phyloP scores from a whole-genome alignment of 2,888 invertebrate genomes.

The Icerya purchasi region DNA sequence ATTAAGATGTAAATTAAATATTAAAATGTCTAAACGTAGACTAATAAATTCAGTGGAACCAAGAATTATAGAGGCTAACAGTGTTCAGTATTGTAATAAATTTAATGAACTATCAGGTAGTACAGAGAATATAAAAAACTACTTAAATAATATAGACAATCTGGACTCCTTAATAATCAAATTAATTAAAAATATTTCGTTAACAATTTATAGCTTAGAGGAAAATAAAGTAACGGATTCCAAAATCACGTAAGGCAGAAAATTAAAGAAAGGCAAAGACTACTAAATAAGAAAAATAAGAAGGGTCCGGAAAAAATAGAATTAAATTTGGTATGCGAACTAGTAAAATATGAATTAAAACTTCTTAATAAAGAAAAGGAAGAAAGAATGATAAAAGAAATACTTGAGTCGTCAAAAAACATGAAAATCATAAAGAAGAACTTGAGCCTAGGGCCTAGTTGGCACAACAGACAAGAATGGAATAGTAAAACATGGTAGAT shows the following conservation, averaged over 20 bases:
- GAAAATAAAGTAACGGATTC: not conserved
- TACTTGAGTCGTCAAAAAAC: not conserved
- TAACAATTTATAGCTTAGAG: not conserved
- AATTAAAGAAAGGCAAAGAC: not conserved
- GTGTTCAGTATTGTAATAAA: not conserved
- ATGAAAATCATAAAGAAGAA: not conserved
- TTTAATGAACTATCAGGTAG: not conserved
- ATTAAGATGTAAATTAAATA: not conserved
- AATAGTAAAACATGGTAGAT: not conserved
- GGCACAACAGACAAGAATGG: not conserved
- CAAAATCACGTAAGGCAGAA: not conserved
- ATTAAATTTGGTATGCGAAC: not conserved
- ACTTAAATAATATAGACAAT: not conserved
- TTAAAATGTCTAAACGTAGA: not conserved
- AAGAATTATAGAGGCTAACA: not conserved
- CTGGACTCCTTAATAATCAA: not conserved
- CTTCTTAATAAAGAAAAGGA: not conserved
- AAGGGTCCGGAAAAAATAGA: not conserved
- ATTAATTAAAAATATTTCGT: not conserved
- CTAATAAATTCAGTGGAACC: not conserved
- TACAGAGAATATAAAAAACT: not conserved
- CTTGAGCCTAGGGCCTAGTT: not conserved
- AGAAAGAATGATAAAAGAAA: not conserved
- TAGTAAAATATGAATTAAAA: not conserved
- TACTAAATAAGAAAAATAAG: not conserved